These are phyloP conservation scores for Tachysurus vachellii DNA, from an alignment of 2,113 vertebrate genomes.

Conservation along the genomic window DNA sequence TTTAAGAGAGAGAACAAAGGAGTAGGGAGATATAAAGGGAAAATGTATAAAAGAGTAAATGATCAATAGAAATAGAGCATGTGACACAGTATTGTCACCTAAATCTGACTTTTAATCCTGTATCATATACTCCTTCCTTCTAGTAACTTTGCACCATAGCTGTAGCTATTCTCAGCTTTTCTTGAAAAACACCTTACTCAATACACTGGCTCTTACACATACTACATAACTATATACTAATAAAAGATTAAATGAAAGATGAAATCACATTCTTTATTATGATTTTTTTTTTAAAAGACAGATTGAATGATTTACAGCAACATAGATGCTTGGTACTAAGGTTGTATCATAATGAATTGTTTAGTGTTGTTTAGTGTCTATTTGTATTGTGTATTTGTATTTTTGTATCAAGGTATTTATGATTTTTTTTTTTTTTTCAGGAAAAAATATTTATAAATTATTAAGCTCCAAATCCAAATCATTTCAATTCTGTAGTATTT, in stretches of 20 bases:
- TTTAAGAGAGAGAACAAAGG: background rate
- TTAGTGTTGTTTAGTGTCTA: background rate
- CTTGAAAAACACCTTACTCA: background rate
- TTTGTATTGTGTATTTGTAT: too few species aligned
- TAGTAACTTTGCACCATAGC: background rate
- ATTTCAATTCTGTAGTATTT: background rate
- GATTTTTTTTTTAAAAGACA: background rate
- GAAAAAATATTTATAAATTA: background rate
- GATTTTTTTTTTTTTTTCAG: background rate
- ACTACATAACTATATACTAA: background rate
- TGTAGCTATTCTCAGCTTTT: background rate
- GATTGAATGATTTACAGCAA: background rate
- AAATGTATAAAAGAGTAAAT: background rate
- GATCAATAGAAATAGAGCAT: background rate
- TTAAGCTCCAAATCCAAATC: too few species aligned
- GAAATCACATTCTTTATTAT: background rate
- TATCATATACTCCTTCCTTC: background rate
- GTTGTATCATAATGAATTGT: background rate
- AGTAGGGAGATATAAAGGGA: background rate
- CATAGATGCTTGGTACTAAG: background rate
- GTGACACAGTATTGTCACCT: background rate
- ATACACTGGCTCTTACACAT: background rate
- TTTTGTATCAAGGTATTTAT: too few species aligned
- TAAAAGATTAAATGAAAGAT: background rate
- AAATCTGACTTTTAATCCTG: background rate